Evolutionary conservation across 35 echinoderm and acorn worm genomes (phyloP).

Genomic region (Eucidaris tribuloides): DNA sequence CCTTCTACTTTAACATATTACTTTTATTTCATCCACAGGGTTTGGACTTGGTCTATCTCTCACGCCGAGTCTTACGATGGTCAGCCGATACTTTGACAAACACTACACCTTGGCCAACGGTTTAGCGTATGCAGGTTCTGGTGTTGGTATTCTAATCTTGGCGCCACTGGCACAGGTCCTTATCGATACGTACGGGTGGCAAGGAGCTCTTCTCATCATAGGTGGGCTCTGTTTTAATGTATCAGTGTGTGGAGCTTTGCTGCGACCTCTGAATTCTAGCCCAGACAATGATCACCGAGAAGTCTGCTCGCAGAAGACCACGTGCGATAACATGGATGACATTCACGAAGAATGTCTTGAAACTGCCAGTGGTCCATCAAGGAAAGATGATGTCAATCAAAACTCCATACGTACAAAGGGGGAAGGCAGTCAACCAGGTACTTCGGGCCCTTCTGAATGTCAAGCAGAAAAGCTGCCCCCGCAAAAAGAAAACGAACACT

Average conservation of each 20-base stretch:
- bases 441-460: neutral
- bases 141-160: constrained; percentile 38
- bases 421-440: neutral
- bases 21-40: no score
- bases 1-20: no score
- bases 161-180: constrained; percentile 42
- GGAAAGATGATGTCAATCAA: neutral
- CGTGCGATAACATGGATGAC: constrained; percentile 6
- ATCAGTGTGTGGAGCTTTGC: constrained; percentile 35
- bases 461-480: neutral
- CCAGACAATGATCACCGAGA: neutral
- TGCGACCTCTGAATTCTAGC: constrained; percentile 38
- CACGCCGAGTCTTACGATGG: constrained; percentile 40
- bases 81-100: constrained; percentile 47
- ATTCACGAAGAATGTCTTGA: constrained; percentile 9
- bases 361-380: neutral
- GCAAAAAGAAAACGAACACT: neutral
- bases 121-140: constrained; percentile 43
- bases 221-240: constrained; percentile 40
- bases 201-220: constrained; percentile 28
- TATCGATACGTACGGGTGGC: constrained; percentile 48
- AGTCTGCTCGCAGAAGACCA: neutral
- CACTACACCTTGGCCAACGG: constrained; percentile 52
- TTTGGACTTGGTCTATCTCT: constrained; percentile 52
- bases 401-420: neutral